Evolutionary conservation across 1,140 invertebrate genomes (phyloP).

Genomic region (Apis cerana): DNA sequence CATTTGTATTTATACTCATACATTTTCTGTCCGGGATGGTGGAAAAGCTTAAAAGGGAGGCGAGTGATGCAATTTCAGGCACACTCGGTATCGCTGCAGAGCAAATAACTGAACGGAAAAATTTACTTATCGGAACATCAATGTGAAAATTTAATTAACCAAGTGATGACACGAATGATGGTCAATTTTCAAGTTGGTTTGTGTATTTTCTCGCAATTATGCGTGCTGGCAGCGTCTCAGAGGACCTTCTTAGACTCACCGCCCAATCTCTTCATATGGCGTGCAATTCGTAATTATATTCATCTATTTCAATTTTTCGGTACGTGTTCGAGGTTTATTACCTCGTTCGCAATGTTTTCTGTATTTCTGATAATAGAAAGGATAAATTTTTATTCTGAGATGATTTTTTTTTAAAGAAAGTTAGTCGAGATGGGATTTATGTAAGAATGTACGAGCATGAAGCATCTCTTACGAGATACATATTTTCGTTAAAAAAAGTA

Average conservation of each 20-base stretch:
- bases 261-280: slow-evolving; percentile 49
- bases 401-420: too few species aligned
- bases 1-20: slow-evolving; percentile 17
- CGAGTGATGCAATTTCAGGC: not conserved
- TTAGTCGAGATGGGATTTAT: too few species aligned
- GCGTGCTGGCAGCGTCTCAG: slow-evolving; percentile 18
- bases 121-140: too few species aligned
- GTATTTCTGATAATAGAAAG: too few species aligned
- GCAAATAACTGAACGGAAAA: too few species aligned
- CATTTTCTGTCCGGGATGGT: slow-evolving; percentile 8
- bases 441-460: too few species aligned
- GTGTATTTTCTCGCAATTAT: slow-evolving; percentile 8
- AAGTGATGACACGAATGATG: slow-evolving; percentile 11
- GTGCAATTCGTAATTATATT: slow-evolving; percentile 56
- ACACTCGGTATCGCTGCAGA: not conserved
- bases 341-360: too few species aligned
- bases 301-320: slow-evolving; percentile 50
- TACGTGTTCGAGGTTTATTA: slow-evolving; percentile 40
- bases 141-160: too few species aligned
- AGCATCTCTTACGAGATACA: too few species aligned
- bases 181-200: not conserved
- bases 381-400: too few species aligned
- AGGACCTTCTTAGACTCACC: slow-evolving; percentile 63
- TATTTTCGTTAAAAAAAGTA: too few species aligned
- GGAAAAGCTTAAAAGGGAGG: not conserved